Conservation (phyloP, 2,113 vertebrate species). For the Spizaetus ornatus region DNA sequence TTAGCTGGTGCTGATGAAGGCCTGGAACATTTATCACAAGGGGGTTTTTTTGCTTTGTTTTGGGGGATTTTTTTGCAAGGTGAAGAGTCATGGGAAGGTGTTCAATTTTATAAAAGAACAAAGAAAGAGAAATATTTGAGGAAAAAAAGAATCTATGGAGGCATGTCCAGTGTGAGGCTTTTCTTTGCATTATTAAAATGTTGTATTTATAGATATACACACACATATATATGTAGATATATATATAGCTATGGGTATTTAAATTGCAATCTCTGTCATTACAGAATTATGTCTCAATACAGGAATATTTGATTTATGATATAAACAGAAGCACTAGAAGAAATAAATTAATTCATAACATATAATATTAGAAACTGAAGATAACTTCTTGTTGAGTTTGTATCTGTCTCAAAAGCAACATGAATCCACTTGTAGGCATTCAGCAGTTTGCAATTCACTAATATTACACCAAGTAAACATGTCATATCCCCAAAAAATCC, state of each 20-base stretch:
- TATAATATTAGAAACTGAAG: neutral
- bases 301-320: neutral
- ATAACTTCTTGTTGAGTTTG: neutral
- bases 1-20: neutral
- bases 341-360: neutral
- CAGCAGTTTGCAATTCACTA: neutral
- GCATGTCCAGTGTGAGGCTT: neutral
- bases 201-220: neutral
- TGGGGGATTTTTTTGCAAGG: neutral
- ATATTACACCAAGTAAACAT: neutral
- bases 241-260: neutral
- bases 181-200: neutral
- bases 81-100: neutral
- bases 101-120: neutral
- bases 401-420: neutral
- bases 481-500: neutral
- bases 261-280: neutral
- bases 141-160: neutral
- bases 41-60: neutral
- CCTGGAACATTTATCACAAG: neutral
- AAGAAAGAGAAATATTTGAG: neutral
- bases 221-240: accelerated
- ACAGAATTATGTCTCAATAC: neutral
- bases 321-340: neutral
- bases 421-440: neutral